These are phyloP conservation scores for Mythimna loreyi DNA, from an alignment of 2,888 invertebrate genomes.

Conservation along the genomic window DNA sequence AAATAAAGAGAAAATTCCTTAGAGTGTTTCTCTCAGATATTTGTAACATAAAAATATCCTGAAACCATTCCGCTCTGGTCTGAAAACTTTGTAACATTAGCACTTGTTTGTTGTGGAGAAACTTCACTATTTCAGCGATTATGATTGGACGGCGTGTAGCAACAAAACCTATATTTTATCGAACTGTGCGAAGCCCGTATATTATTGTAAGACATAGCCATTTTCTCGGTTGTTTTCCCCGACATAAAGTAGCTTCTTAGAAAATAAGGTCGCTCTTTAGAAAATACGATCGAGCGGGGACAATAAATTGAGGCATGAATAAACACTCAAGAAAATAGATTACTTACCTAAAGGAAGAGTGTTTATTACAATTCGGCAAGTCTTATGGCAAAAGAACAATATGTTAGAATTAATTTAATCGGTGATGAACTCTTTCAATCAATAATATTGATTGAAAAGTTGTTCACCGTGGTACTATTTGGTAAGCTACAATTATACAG, in stretches of 20 bases:
- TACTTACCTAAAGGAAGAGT: slow-evolving; percentile 62
- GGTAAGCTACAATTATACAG: background rate
- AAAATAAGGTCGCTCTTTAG: slow-evolving; percentile 77
- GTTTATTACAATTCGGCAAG: slow-evolving; percentile 47
- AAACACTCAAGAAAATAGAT: slow-evolving; percentile 78
- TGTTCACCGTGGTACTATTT: background rate
- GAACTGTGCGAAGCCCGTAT: slow-evolving; percentile 67
- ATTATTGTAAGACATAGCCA: slow-evolving; percentile 71
- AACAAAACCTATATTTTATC: slow-evolving; percentile 65
- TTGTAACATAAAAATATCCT: slow-evolving; percentile 32
- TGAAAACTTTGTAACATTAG: slow-evolving; percentile 48
- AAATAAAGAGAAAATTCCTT: slow-evolving; percentile 11
- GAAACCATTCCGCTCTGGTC: slow-evolving; percentile 34
- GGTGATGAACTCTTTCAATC: background rate
- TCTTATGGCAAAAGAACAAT: background rate
- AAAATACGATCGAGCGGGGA: slow-evolving; percentile 78
- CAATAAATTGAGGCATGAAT: slow-evolving; percentile 81
- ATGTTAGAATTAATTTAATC: slow-evolving; percentile 2
- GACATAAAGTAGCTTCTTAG: slow-evolving; percentile 76
- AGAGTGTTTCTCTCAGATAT: slow-evolving; percentile 24
- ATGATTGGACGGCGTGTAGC: slow-evolving; percentile 46
- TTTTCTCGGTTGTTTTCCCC: slow-evolving; percentile 71
- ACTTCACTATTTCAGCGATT: slow-evolving; percentile 50
- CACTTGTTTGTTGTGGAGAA: slow-evolving; percentile 47
- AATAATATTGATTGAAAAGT: background rate